Base-by-base conservation (phyloP, 2,113 vertebrate genomes). In the Ptilonorhynchus violaceus region DNA sequence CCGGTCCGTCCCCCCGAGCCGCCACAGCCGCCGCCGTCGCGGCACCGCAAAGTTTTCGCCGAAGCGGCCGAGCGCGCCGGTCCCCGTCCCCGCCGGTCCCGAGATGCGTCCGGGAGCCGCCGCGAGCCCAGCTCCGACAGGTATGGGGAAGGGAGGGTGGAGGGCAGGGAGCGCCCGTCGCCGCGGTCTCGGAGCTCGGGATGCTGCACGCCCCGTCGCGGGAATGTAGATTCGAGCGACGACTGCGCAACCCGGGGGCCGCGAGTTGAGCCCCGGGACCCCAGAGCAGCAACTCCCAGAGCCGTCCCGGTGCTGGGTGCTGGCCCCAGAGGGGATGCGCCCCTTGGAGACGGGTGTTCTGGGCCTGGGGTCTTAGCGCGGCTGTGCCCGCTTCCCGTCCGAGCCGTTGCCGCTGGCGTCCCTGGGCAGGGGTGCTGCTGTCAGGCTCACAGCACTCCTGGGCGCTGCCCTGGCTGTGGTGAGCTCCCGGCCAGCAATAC, bases 41-140 rank as follows among this genome's bases (percentile, higher is more conserved):
- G 28, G 85, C 94, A 91, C 80, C 22, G 37, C 75, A 69, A 97
- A 97, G 94, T 98, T 97, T 86, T 85, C 88, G 7, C 67, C 53
- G 70, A 86, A 60, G 88, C 87, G 5, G 75, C 53, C 23, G 85
- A 56, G 67, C 15, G 28, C 64, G 41, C 33, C 53, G 85, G 84
- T 60, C 17, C 10, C 23, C 39, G n/a, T 73, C 30, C 58, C 39
- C 46, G 52, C n/a, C 67, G 55, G 68, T 84, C n/a, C 77, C 64
- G 93, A 88, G 80, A 97, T 95, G 96, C 81, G 20, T 64, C 79
- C 37, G 17, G 91, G 89, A 94, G 93, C 91, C 60, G 37, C 59
- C 50, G 68, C 42, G 7, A 64, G 15, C 63, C 6, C 68, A 73
- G 55, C 52, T 64, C 68, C 80, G 53, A 75, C 83, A 96, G 97